Base-by-base conservation (phyloP, 2,888 invertebrate species). In the Brachyptera risi region DNA sequence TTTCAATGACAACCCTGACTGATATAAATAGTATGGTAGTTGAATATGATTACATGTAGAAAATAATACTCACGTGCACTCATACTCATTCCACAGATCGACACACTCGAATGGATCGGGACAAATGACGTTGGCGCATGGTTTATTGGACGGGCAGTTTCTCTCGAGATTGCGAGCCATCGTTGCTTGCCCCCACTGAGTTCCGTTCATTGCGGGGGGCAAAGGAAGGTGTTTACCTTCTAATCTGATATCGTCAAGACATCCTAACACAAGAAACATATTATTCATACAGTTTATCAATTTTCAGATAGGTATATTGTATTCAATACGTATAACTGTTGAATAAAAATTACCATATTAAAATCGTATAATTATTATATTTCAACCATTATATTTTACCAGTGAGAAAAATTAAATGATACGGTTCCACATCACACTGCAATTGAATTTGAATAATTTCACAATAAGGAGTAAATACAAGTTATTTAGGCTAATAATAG, bases 51-150 rank as follows among this genome's bases (percentile, higher is more conserved):
- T n/a, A n/a, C n/a, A n/a, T n/a, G n/a, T n/a, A n/a, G n/a, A 44
- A 49, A 21, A 21, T 17, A 42, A 69, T 73, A 88, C 93, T 89
- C 79, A 98, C 93, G 96, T 94, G 93, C 98, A 98, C 75, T 96
- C 96, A 72, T 95, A 94, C 77, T 93, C 92, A 76, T 97, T 97
- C 97, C 98, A 98, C 13, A 97, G 84, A 78, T 95, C 96, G 66
- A 93, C 90, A 77, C 96, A 97, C 71, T 93, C 93, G 75, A 95
- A 94, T 11, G 92, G 94, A 71, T 91, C 91, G 0, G 91, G 90
- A 73, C 96, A 97, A 71, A 93, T 92, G 38, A 96, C 92, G 74
- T 93, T 92, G 68, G 91, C 90, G 73, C 96, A 97, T 1, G 96
- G 96, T 73, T 95, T 93, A 71, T 96, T 93, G 2, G 96, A 95